phyloP scores from a whole-genome alignment of 2,888 invertebrate species.

The Xanthorhoe designata region DNA sequence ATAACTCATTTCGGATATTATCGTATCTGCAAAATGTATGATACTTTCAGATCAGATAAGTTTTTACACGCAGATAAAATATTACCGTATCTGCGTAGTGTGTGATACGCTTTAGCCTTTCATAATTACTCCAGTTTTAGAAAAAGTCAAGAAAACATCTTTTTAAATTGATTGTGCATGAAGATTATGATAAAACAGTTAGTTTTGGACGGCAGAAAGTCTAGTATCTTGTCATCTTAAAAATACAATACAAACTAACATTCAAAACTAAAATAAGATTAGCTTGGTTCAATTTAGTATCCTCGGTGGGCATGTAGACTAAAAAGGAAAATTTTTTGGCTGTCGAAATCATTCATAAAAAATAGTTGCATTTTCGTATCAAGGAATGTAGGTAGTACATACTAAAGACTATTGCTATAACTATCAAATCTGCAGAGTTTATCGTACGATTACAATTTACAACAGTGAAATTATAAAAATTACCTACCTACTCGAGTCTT shows the following conservation, averaged over 20 bases:
- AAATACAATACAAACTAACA: background rate
- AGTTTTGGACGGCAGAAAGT: background rate
- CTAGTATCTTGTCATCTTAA: background rate
- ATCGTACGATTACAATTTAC: background rate
- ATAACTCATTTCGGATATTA: no score
- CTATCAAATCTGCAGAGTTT: background rate
- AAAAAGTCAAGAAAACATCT: background rate
- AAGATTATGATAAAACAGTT: background rate
- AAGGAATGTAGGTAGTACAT: slow-evolving; percentile 12
- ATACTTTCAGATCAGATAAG: no score
- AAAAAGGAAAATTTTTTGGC: background rate
- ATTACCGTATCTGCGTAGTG: no score
- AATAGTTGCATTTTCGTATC: background rate
- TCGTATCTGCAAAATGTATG: no score
- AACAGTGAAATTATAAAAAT: background rate
- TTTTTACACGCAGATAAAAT: no score
- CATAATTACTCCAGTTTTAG: no score
- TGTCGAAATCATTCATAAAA: background rate
- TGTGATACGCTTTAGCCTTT: no score
- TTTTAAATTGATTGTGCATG: background rate
- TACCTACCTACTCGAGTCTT: slow-evolving; percentile 8
- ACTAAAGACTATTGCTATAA: background rate
- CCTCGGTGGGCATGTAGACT: background rate
- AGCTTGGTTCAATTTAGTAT: background rate
- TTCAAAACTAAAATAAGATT: background rate